These are phyloP conservation scores for Lindbergichthys nudifrons DNA, from an alignment of 2,797 vertebrate species.

Conservation along the genomic window DNA sequence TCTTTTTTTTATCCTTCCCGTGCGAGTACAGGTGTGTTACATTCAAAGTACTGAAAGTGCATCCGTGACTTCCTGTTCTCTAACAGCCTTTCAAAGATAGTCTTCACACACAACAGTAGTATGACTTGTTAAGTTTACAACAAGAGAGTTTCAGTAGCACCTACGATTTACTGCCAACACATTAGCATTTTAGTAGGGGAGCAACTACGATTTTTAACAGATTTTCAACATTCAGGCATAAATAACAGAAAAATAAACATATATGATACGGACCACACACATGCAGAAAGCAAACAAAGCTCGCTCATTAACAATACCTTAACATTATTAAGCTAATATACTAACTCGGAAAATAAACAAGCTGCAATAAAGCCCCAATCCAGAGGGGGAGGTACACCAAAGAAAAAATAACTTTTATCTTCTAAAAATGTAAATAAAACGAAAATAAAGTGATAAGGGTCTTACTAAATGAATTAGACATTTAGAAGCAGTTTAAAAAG, in stretches of 20 bases:
- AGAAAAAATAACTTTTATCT: background rate
- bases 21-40: slow-evolving; percentile 36
- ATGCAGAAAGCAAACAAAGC: slow-evolving; percentile 39
- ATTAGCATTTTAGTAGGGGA: background rate
- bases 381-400: background rate
- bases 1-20: background rate
- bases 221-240: slow-evolving; percentile 25
- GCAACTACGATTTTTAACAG: slow-evolving; percentile 17
- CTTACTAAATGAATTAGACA: background rate
- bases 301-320: slow-evolving; percentile 13
- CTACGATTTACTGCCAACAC: background rate
- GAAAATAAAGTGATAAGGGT: background rate
- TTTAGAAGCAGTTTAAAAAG: too few relatives aligned
- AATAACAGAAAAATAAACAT: slow-evolving; percentile 24
- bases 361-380: slow-evolving; percentile 27
- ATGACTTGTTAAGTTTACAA: background rate
- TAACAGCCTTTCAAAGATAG: background rate
- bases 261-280: slow-evolving; percentile 26
- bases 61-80: slow-evolving; percentile 20
- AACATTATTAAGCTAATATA: background rate
- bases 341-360: slow-evolving; percentile 32
- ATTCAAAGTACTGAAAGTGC: slow-evolving; percentile 57
- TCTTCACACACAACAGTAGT: background rate
- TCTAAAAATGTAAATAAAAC: background rate
- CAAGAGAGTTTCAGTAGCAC: background rate